Evolutionary conservation across 2,113 vertebrate genomes (phyloP).

Genomic region (Uria aalge): DNA sequence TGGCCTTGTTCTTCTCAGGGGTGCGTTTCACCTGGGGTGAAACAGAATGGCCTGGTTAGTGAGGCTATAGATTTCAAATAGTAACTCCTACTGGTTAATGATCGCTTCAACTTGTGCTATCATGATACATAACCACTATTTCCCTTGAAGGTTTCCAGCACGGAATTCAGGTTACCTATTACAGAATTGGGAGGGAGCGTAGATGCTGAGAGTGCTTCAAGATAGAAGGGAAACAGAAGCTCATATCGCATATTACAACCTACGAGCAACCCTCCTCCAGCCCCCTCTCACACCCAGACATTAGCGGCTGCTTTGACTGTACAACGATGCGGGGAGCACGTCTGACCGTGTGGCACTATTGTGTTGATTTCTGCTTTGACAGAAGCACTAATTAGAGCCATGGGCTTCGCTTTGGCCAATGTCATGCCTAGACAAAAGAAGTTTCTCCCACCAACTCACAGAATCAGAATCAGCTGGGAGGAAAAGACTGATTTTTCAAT

Average conservation of each 20-base stretch:
- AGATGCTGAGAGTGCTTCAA: background rate
- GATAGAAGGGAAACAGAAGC: background rate
- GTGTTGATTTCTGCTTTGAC: background rate
- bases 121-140: background rate
- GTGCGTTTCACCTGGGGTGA: background rate
- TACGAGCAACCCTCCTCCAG: accelerated
- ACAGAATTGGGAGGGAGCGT: background rate
- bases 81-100: background rate
- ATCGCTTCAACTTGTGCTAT: background rate
- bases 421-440: background rate
- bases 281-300: background rate
- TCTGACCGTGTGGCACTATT: accelerated
- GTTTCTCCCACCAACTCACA: background rate
- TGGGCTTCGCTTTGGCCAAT: background rate
- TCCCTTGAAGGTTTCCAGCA: background rate
- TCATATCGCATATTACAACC: accelerated
- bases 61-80: slow-evolving; percentile 6
- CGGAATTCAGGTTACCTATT: background rate
- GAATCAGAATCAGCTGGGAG: background rate
- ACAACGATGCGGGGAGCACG: background rate
- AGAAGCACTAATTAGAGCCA: background rate
- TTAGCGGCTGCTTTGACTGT: background rate
- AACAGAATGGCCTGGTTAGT: background rate
- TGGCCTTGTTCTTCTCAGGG: slow-evolving; percentile 1
- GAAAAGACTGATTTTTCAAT: background rate